Evolutionary conservation across 1,140 invertebrate species (phyloP), one percentile per base, ranked within the genome.

Genomic region (Drosophila yakuba): DNA sequence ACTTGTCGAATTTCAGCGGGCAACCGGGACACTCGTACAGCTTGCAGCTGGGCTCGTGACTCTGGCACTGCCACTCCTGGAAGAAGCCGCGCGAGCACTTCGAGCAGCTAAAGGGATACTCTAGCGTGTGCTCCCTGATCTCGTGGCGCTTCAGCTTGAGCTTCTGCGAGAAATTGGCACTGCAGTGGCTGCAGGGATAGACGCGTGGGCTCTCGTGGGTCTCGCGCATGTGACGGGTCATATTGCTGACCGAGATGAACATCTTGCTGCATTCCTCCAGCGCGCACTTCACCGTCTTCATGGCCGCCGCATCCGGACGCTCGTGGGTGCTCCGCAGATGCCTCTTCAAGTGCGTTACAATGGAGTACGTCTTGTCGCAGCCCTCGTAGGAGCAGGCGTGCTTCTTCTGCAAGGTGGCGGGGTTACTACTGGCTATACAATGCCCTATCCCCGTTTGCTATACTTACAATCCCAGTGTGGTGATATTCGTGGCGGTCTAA

Each of bases 401-500:
- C 50, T 88, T 91, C 64, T 90, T 91, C 91, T 92, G 57, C 11
- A 72, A 45, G 6, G 3, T 32, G 23, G 3, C 1, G 35, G 47
- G 11, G 11, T 15, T 17, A 36, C 8, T 28, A 51, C 14, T 10
- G 6, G 2, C 10, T 1, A 10, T 6, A 8, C 32, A 32, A 32
- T 0, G 4, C 25, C 25, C 25, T 4, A 25, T 4, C 25, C 4
- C 4, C 4, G 0, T 4, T 32, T 2, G 6, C 2, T 15, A 48
- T 28, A 76, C 75, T 83, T 73, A 92, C 91, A 36, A 91, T 58
- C 54, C 91, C 91, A 1, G 89, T 90, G 28, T 92, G 91, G 32
- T 92, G 83, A 48, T 73, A 92, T 45, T 91, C 91, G 67, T 92
- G 91, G n/a, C 90, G 86, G 59, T 92, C 91, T 58, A 92, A 71